Evolutionary conservation across 2,797 vertebrate species (phyloP).

Genomic region (Avahi laniger): DNA sequence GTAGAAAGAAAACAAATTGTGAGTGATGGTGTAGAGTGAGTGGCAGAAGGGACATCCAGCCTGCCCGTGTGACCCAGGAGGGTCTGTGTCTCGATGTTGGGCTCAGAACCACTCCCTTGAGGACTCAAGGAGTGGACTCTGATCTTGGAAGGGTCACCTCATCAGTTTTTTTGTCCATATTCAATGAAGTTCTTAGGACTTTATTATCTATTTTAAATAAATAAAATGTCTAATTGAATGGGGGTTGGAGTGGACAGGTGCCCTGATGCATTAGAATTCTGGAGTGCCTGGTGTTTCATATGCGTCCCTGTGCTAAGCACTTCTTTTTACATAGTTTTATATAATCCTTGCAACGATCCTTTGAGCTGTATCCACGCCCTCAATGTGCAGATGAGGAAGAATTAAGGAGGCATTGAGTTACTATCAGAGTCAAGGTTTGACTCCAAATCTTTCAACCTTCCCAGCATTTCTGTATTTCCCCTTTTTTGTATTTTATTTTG

Average conservation of each 20-base stretch:
- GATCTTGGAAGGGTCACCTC: background rate
- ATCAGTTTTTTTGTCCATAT: background rate
- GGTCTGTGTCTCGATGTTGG: background rate
- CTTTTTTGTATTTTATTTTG: background rate
- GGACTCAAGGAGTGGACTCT: background rate
- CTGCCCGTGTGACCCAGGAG: slow-evolving; percentile 24
- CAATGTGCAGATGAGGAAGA: background rate
- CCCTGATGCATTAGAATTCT: background rate
- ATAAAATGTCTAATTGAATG: background rate
- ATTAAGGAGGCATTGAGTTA: background rate
- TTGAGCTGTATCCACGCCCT: background rate
- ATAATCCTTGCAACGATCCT: background rate
- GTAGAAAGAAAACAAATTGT: slow-evolving; percentile 79
- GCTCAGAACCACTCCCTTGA: background rate
- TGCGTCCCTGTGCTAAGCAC: background rate
- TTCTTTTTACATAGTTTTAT: background rate
- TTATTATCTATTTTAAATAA: background rate
- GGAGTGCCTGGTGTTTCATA: background rate
- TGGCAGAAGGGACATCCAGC: slow-evolving; percentile 64
- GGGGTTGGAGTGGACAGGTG: background rate
- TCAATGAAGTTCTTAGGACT: background rate
- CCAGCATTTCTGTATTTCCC: background rate
- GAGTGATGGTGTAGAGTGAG: slow-evolving; percentile 76
- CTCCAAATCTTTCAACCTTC: background rate
- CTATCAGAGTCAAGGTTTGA: background rate